Base-by-base conservation (phyloP, 2,888 invertebrate genomes). In the Tortricodes alternella region DNA sequence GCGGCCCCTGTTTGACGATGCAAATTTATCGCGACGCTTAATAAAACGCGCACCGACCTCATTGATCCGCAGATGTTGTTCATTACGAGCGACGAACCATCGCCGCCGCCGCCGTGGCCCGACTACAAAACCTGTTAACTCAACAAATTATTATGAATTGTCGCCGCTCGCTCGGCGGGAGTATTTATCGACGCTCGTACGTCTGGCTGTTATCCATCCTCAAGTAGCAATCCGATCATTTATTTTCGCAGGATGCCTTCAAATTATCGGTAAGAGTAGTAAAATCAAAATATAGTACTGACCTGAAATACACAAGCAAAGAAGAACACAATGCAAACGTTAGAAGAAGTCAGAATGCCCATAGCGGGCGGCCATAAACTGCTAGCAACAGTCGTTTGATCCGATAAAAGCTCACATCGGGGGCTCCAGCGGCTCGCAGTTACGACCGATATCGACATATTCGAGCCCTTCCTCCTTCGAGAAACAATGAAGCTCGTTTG, bases 1-100 rank as follows among this genome's bases (percentile, higher is more conserved):
- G 77, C 79, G 79, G 82, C 68, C 79, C 73, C 81, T 86, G 83
- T 87, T 89, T 87, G 85, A 79, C 78, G 82, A 90, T 89, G 88
- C 85, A 88, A 89, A 89, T 89, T 86, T 86, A 88, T 88, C 80
- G 83, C 77, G 75, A 76, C 78, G 81, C 77, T 87, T 85, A 83
- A 84, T 85, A 86, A 85, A 88, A 85, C 76, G 82, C 80, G 74
- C 74, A 74, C 76, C 79, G 68, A 78, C 75, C 77, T 77, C 80
- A 85, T 85, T 84, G 85, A 85, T 88, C 83, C 78, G 71, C 80
- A 82, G 81, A 85, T 82, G 79, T 76, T 77, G 74, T 80, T 86
- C 82, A 85, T 85, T 85, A 84, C 70, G 67, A 78, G 70, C 71
- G 66, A 67, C 63, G 63, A 63, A 64, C 58, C 62, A 62, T 59